A percentile compares a stretch with the other conserved stretches of the same genome.
Evolutionary conservation across 1,140 invertebrate genomes (phyloP).

Genomic region (Drosophila quadrilineata): DNA sequence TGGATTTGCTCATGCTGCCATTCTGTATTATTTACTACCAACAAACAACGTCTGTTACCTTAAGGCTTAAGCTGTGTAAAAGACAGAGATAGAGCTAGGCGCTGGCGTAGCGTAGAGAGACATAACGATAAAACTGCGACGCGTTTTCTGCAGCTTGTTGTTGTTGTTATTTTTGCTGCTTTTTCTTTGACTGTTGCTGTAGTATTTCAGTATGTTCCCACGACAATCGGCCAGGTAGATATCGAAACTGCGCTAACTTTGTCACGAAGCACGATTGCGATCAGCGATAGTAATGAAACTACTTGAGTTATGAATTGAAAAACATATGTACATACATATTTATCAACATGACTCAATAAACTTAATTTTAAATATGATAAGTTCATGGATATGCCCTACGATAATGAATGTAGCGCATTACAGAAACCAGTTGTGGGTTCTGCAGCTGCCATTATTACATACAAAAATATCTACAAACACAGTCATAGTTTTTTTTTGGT

Average conservation of each 20-base stretch:
- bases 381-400: conserved; percentile 1
- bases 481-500: conserved; percentile 2
- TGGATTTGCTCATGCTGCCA: conserved; percentile 20
- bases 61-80: not conserved
- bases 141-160: conserved; percentile 42
- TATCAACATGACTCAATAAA: too few relatives aligned
- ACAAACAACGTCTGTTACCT: conserved; percentile 38
- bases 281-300: not conserved
- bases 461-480: conserved; percentile 3
- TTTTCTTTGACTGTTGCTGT: not conserved
- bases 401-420: conserved; percentile 28
- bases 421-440: conserved; percentile 70
- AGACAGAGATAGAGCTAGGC: not conserved
- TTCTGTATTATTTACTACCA: conserved; percentile 45
- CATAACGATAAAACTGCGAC: conserved; percentile 46
- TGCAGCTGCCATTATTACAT: conserved; percentile 66
- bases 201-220: too few relatives aligned
- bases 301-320: not conserved
- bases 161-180: conserved; percentile 22
- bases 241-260: not conserved
- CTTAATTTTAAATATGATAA: too few relatives aligned
- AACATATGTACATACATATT: too few relatives aligned
- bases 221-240: conserved; percentile 9
- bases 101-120: not conserved
- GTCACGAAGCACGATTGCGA: too few relatives aligned